Base-by-base conservation (phyloP, 1,140 invertebrate species). In the Meteorus sp. region DNA sequence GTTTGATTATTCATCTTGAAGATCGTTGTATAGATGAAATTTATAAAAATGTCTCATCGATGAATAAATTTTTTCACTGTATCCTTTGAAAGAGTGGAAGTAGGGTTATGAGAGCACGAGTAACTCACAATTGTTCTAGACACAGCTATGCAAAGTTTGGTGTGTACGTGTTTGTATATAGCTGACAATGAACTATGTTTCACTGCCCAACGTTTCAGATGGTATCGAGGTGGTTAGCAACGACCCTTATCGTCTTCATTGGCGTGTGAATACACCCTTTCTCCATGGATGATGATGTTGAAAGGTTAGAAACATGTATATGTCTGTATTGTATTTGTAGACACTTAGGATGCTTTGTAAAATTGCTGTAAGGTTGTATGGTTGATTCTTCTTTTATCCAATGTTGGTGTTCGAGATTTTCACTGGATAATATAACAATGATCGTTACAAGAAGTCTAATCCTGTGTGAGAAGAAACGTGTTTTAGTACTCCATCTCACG, bases 211-310 rank as follows among this genome's bases (percentile, higher is more conserved):
- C 27, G 5, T 35, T 35, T 52, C 17, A 47, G 48, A 52, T 52
- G 19, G 3, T 37, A 52, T 52, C 50, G 27, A 37, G 20, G 25
- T 48, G 23, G 11, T n/a, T 29, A 17, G 13, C 22, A 15, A 48
- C 45, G 9, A 50, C 50, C 50, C 31, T 52, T 37, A 52, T 52
- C 20, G 29, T 48, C 45, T 29, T 17, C 9, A 17, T 27, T 22
- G 8, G 41, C 41, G 41, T 23, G 44, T 20, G 11, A 22, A 22
- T 43, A 47, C 44, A 20, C 17, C 44, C 44, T 20, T 47, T 39
- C 5, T 22, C 4, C 11, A 47, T 27, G 44, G 20, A 23, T 23
- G 7, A 22, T 13, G 2, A 25, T 7, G 44, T 19, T 2, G 17
- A 47, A 22, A 9, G 17, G 44, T 7, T 3, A 43, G 9, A 43